Evolutionary conservation across 2,797 vertebrate genomes (phyloP), one percentile per base, ranked within the genome.

Genomic region (Aulostomus chinensis): DNA sequence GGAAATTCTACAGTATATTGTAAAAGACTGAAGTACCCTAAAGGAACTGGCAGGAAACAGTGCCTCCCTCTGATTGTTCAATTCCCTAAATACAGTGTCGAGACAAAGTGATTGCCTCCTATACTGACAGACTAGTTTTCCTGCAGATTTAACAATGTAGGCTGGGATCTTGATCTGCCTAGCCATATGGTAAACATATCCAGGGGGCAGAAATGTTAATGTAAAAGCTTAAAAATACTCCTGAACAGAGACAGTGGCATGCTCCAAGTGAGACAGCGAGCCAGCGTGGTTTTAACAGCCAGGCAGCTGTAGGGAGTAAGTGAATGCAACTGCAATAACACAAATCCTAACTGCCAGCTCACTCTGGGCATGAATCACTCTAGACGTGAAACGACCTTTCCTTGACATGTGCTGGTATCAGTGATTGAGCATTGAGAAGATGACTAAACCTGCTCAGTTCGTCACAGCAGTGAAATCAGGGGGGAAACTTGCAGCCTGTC

Each of bases 401-500:
- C 47, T 60, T 80, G 78, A 83, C 81, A 82, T 68, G 68, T 64
- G 76, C 83, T 68, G 78, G 71, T 78, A 77, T 82, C 78, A 50
- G 64, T 75, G 84, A 84, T 76, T 69, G 78, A 81, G 78, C 74
- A 81, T 47, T 36, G 57, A 76, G 75, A 58, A 41, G 73, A 86
- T 84, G 78, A 89, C 79, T 83, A 79, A 85, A 85, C 60, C 67
- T 4, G 60, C 70, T 58, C 48, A 1, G 36, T 65, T 76, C 5
- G 52, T 60, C 65, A 67, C 43, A 16, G 1, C 46, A 7, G 52
- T 55, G 26, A 59, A 51, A 56, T 18, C 37, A 1, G 26, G 29
- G 26, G 4, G 48, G 50, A 58, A 58, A 54, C 51, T 43, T 54
- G 47, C 37, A 34, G 60, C 20, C 4, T 1, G 26, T 11, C 9